Evolutionary conservation across 2,113 vertebrate genomes (phyloP).

Genomic region (Corythornis madagascariensis): DNA sequence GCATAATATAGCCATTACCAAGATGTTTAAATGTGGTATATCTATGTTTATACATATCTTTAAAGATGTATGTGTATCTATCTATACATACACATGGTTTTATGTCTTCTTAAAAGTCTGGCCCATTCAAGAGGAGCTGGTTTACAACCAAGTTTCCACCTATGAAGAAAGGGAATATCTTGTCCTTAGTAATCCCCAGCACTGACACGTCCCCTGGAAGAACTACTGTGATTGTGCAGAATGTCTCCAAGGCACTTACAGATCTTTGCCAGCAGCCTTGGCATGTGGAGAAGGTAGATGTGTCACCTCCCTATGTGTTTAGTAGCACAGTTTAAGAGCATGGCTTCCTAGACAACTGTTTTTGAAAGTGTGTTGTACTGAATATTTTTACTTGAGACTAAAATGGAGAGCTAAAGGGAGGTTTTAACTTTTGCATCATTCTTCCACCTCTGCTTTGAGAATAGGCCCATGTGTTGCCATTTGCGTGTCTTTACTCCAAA

Average conservation of each 20-base stretch:
- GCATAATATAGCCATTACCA: neutral
- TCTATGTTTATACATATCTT: neutral
- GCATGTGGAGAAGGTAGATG: neutral
- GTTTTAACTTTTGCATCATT: neutral
- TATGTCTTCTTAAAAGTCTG: neutral
- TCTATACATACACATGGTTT: neutral
- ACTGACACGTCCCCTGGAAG: neutral
- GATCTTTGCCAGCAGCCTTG: neutral
- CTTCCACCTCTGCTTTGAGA: neutral
- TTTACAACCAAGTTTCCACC: neutral
- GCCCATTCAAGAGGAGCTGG: neutral
- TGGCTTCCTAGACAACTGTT: constrained; percentile 11
- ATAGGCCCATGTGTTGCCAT: neutral
- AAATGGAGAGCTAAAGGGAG: neutral
- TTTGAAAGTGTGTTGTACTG: neutral
- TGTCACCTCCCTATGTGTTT: neutral
- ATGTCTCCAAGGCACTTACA: neutral
- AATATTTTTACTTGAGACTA: neutral
- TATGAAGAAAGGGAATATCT: neutral
- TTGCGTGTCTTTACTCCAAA: neutral
- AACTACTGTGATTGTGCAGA: neutral
- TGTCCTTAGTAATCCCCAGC: neutral
- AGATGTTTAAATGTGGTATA: neutral
- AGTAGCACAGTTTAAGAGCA: neutral
- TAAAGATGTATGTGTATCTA: neutral